Conservation (phyloP, 2,797 vertebrate species). For the Stomatorhinus walkeri region DNA sequence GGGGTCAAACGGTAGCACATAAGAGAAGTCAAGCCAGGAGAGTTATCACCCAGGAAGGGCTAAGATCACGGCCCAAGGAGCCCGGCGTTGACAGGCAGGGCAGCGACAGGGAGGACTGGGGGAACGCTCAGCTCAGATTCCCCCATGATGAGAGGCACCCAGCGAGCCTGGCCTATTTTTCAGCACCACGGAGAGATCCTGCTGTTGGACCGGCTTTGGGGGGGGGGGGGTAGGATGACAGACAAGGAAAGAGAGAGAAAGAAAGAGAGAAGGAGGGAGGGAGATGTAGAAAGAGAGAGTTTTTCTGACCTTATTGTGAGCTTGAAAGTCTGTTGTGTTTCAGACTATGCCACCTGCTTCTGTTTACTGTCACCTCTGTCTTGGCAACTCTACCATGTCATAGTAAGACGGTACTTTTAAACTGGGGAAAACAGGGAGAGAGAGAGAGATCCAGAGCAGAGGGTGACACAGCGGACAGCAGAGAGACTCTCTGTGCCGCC, state of each 20-base stretch:
- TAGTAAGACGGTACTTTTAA: neutral
- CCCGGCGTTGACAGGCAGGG: slow-evolving; percentile 19
- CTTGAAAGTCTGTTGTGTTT: slow-evolving; percentile 4
- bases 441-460: neutral
- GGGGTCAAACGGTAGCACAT: neutral
- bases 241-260: neutral
- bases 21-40: neutral
- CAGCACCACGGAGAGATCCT: slow-evolving; percentile 47
- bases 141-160: slow-evolving; percentile 25
- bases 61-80: neutral
- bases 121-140: neutral
- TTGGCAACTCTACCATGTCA: neutral
- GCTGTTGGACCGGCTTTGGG: neutral
- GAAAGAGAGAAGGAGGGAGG: neutral
- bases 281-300: slow-evolving; percentile 4
- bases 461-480: neutral
- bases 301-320: slow-evolving; percentile 14
- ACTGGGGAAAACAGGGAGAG: neutral
- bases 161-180: slow-evolving; percentile 50
- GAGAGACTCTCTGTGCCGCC: neutral
- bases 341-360: neutral
- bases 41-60: neutral
- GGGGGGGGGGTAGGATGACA: neutral
- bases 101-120: slow-evolving; percentile 20
- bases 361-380: slow-evolving; percentile 8